Evolutionary conservation across 2,797 vertebrate genomes (phyloP).

Genomic region (Silurus aristotelis): DNA sequence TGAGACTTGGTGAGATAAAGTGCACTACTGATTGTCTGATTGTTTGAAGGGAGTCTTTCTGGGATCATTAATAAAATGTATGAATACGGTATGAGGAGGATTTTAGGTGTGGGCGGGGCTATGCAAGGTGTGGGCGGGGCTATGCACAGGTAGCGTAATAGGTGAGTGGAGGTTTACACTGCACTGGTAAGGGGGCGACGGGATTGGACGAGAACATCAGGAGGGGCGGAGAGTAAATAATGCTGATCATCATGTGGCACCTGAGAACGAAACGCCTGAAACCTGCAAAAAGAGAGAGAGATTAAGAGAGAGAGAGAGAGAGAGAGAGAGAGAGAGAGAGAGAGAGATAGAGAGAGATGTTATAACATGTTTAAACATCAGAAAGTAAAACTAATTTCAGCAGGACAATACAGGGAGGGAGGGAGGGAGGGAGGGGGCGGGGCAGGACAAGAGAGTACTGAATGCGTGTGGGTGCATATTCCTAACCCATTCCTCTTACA

Average conservation of each 20-base stretch:
- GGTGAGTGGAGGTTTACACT: slow-evolving; percentile 77
- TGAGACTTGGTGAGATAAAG: neutral
- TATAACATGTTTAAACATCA: neutral
- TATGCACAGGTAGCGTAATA: slow-evolving; percentile 63
- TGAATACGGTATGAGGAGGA: slow-evolving; percentile 72
- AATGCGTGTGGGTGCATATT: neutral
- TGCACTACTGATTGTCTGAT: neutral
- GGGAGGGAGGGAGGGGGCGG: neutral
- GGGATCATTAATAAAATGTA: neutral
- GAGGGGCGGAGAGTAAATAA: slow-evolving; percentile 79
- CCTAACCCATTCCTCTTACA: neutral
- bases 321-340: neutral
- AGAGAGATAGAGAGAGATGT: neutral
- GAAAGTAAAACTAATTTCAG: neutral
- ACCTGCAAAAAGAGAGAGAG: slow-evolving; percentile 67
- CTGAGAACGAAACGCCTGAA: slow-evolving; percentile 83
- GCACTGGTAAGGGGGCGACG: slow-evolving; percentile 84
- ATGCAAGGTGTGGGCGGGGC: slow-evolving; percentile 52
- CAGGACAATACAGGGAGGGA: neutral
- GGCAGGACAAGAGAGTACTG: neutral
- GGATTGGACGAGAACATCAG: slow-evolving; percentile 84
- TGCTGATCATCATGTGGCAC: slow-evolving; percentile 91
- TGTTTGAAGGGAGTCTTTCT: neutral
- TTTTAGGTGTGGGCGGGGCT: too few relatives aligned
- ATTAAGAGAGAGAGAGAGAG: slow-evolving; percentile 7